These are phyloP conservation scores for Orestias chungarensis DNA, from an alignment of 2,797 vertebrate species.

Conservation along the genomic window DNA sequence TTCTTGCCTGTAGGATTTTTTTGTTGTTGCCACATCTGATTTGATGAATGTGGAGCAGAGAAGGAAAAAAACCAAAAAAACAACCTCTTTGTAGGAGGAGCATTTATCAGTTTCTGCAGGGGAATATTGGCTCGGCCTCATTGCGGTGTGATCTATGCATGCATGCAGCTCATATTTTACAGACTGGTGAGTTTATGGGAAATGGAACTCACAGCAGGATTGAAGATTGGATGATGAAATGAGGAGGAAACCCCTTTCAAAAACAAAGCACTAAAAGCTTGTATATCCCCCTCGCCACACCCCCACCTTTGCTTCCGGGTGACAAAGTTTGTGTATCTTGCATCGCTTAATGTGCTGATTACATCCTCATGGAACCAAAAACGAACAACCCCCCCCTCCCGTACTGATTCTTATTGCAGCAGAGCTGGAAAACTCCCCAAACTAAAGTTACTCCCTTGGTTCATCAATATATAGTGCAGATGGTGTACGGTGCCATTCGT, in stretches of 20 bases:
- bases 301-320: constrained; percentile 33
- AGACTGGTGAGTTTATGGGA: constrained; percentile 36
- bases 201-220: constrained; percentile 44
- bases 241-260: constrained; percentile 50
- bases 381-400: not conserved
- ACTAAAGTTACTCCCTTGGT: constrained; percentile 4
- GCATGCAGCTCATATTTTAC: constrained; percentile 36
- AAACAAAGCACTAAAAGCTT: constrained; percentile 31
- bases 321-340: constrained; percentile 16
- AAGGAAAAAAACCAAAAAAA: not conserved
- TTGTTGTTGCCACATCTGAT: constrained; percentile 30
- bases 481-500: constrained; percentile 7
- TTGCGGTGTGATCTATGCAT: constrained; percentile 21
- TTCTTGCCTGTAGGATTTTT: constrained; percentile 15
- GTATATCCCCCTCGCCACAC: constrained; percentile 6
- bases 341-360: constrained; percentile 26
- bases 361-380: constrained; percentile 3
- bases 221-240: constrained; percentile 71
- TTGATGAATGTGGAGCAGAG: constrained; percentile 25
- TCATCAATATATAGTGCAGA: constrained; percentile 10
- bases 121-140: constrained; percentile 26
- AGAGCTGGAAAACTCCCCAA: not conserved
- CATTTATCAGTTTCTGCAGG: constrained; percentile 16
- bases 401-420: too few relatives aligned
- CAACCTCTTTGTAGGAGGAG: constrained; percentile 12